phyloP scores from a whole-genome alignment of 2,113 vertebrate species.

The Chlorodrepanis virens region DNA sequence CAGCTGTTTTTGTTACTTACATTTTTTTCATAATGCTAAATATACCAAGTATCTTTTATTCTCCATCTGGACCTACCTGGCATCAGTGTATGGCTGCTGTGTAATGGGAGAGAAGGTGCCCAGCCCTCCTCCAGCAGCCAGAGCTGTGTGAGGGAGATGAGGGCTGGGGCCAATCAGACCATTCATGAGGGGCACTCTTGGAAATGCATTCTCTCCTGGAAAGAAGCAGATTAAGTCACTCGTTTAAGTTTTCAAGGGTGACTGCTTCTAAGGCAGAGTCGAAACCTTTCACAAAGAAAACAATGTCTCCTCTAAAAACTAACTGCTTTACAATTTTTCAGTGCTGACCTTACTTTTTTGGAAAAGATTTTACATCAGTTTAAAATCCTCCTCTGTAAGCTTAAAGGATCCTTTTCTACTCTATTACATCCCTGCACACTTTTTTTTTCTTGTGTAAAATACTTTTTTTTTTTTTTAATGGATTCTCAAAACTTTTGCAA shows the following conservation, averaged over 20 bases:
- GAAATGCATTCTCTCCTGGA: slow-evolving; percentile 81
- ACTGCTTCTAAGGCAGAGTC: not conserved
- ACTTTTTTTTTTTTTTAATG: fast-evolving
- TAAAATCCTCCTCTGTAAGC: not conserved
- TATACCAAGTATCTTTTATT: not conserved
- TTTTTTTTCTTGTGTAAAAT: not conserved
- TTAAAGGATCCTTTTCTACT: not conserved
- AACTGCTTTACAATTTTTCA: fast-evolving
- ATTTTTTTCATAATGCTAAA: not conserved
- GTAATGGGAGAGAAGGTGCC: slow-evolving; percentile 80
- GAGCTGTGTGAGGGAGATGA: slow-evolving; percentile 74
- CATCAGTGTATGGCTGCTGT: slow-evolving; percentile 75
- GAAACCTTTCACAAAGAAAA: not conserved
- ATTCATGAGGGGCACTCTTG: slow-evolving; percentile 87
- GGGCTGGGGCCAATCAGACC: slow-evolving; percentile 83
- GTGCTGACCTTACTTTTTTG: not conserved
- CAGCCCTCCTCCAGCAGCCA: slow-evolving; percentile 74
- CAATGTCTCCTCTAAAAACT: not conserved
- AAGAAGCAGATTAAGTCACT: not conserved
- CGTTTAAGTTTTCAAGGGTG: not conserved
- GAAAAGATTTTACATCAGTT: not conserved
- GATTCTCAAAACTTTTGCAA: not conserved
- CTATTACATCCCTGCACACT: not conserved
- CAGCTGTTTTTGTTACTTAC: not conserved
- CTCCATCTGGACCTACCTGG: slow-evolving; percentile 58